Evolutionary conservation across 2,113 vertebrate genomes (phyloP), one percentile per base, ranked within the genome.

Genomic region (Onychostoma macrolepis): DNA sequence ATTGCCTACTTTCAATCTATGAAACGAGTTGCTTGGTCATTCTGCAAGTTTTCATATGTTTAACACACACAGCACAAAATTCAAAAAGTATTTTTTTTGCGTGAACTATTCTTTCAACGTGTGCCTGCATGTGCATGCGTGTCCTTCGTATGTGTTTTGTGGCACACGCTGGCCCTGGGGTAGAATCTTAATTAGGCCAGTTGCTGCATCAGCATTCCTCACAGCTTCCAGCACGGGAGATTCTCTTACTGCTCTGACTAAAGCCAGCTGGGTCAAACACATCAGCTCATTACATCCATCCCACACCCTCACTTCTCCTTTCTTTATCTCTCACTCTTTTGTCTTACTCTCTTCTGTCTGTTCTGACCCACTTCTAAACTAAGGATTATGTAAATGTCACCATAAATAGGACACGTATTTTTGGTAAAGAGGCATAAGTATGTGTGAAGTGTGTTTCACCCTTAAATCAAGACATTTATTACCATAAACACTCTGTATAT

Each of bases 141-240:
- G 71, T 65, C 6, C 9, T 77, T 12, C 24, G 48, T 72, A 78
- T 86, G 82, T 88, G 85, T 48, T 28, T 76, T 48, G 36, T 50
- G 75, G 28, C 41, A n/a, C 65, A 38, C 61, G 2, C 21, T 65
- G 65, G 63, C 41, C 63, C 38, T 86, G 43, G 13, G 48, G 56
- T 82, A 71, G 65, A 75, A 56, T 83, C 75, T 76, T 19, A 83
- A 26, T 26, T 36, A 48, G 78, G 36, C 74, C 84, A 41, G 21
- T 63, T 33, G 48, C 43, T 45, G 79, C 15, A 36, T 90, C 85
- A 86, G 83, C 87, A 80, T 89, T 89, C 86, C 77, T 80, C 58
- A n/a, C 36, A 45, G 13, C 56, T 65, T 85, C 81, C 80, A 87
- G 21, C 26, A 36, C 48, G 19, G 36, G 77, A 87, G 86, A 87